Conservation (phyloP, 2,888 invertebrate species). For the Polydrusus pterygomalis region DNA sequence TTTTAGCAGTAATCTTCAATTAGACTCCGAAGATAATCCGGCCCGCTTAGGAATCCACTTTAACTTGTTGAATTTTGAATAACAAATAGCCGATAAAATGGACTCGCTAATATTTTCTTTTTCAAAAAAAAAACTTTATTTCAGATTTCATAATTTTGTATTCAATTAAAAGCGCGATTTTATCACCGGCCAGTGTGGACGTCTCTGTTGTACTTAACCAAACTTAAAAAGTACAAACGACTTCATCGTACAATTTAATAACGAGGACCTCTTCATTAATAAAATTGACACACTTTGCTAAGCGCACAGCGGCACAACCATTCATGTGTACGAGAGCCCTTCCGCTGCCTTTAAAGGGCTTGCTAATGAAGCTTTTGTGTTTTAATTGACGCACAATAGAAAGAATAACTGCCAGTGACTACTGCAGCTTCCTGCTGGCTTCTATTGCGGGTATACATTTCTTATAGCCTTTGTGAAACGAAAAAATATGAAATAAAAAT, state of each 20-base stretch:
- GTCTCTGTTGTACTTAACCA: no score
- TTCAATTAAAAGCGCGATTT: no score
- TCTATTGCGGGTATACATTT: no score
- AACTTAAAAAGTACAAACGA: no score
- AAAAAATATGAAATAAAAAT: no score
- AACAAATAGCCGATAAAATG: not conserved
- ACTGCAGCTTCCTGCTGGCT: not conserved
- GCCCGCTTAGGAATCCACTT: not conserved
- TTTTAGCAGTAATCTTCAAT: not conserved
- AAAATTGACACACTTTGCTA: constrained; percentile 5
- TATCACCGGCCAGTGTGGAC: no score
- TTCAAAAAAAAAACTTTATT: no score
- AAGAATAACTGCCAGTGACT: not conserved
- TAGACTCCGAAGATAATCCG: not conserved
- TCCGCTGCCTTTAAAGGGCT: constrained; percentile 2
- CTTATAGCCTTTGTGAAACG: no score
- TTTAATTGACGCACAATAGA: constrained; percentile 6
- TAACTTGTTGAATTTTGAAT: not conserved
- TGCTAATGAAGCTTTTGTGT: constrained; percentile 2
- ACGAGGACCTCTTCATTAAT: not conserved
- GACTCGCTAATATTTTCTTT: no score
- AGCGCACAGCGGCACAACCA: not conserved
- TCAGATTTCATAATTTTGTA: no score
- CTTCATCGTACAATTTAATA: not conserved
- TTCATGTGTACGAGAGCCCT: constrained; percentile 10